Evolutionary conservation across 2,797 vertebrate genomes (phyloP).

Genomic region (Phrynocephalus forsythii): DNA sequence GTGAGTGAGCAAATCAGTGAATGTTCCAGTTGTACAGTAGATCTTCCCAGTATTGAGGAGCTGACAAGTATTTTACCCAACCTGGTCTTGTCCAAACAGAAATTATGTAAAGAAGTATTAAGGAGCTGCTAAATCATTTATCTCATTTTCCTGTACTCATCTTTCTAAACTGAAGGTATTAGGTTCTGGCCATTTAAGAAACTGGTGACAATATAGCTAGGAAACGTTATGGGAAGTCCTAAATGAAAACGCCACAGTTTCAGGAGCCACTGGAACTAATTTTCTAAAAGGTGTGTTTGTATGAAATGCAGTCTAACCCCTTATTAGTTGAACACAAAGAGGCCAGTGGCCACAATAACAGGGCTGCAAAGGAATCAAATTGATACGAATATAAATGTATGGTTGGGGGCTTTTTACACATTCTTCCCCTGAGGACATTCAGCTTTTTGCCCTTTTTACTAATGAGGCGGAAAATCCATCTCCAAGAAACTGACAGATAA

Average conservation of each 20-base stretch:
- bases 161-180: not conserved
- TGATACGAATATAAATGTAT: not conserved
- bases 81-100: too few relatives aligned
- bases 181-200: not conserved
- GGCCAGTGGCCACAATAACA: not conserved
- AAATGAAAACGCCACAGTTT: not conserved
- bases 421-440: not conserved
- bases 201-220: not conserved
- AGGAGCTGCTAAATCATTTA: not conserved
- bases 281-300: not conserved
- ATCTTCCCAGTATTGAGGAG: not conserved
- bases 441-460: not conserved
- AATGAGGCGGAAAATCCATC: slow-evolving; percentile 46
- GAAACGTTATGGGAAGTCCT: not conserved
- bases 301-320: not conserved
- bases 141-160: not conserved
- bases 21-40: too few relatives aligned
- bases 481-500: not conserved
- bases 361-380: not conserved
- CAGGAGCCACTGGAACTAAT: not conserved
- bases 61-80: not conserved
- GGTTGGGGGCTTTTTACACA: slow-evolving; percentile 3
- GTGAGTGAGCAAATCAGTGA: too few relatives aligned
- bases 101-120: not conserved
- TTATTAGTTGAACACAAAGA: not conserved